A percentile compares a stretch with the other conserved stretches of the same genome.
Evolutionary conservation across 37 sponge, comb jelly and placozoan species (phyloP).

Genomic region (Spongilla lacustris): DNA sequence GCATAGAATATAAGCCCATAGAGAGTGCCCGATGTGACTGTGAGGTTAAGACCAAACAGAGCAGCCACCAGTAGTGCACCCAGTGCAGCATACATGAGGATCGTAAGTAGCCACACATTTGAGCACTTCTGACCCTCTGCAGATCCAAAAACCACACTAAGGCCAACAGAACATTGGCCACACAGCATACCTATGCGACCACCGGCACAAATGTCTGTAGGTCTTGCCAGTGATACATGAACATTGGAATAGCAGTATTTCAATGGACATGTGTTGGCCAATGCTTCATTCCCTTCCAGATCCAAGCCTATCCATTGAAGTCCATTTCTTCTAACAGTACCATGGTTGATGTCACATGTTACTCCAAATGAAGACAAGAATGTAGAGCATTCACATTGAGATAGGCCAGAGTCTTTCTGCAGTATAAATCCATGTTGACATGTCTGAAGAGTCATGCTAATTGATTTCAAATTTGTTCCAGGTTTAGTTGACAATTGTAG

Average conservation of each 20-base stretch:
- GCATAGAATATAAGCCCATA: slow-evolving; percentile 57
- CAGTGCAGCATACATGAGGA: slow-evolving; percentile 10
- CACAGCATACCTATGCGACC: slow-evolving; percentile 49
- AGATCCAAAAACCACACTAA: slow-evolving; percentile 33
- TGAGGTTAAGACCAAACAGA: slow-evolving; percentile 33
- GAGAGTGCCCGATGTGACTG: slow-evolving; percentile 40
- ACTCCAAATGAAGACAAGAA: neutral
- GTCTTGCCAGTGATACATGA: neutral
- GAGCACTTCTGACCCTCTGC: slow-evolving; percentile 24
- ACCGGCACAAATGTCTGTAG: slow-evolving; percentile 10
- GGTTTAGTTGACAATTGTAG: neutral
- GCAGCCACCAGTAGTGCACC: slow-evolving; percentile 42
- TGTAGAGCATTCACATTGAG: neutral
- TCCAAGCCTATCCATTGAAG: slow-evolving; percentile 4
- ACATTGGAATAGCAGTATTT: neutral
- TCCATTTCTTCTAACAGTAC: neutral
- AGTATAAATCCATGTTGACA: no score
- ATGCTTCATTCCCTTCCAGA: neutral
- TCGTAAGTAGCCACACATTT: slow-evolving; percentile 3
- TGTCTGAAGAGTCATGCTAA: no score
- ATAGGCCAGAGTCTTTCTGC: no score
- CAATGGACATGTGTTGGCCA: slow-evolving; percentile 2
- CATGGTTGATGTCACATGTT: slow-evolving; percentile 8
- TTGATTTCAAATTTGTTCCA: neutral
- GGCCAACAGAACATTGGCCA: slow-evolving; percentile 26